Conservation (phyloP, 1,140 invertebrate species). For the Leptinotarsa texana region DNA sequence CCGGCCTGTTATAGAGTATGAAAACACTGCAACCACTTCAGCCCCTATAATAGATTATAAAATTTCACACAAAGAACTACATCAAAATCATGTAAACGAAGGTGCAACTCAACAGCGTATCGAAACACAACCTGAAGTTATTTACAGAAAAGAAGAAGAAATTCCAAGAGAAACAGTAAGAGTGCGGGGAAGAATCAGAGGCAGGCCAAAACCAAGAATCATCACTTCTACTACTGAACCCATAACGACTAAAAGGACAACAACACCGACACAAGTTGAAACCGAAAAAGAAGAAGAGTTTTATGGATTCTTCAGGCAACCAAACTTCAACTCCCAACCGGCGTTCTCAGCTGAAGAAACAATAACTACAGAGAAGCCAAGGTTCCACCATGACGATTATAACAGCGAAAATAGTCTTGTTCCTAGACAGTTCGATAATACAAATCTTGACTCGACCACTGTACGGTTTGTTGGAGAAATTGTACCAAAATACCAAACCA, state of each 20-base stretch:
- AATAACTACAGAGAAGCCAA: neutral
- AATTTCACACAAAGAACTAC: constrained; percentile 29
- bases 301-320: constrained; percentile 52
- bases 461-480: constrained; percentile 52
- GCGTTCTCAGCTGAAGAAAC: constrained; percentile 19
- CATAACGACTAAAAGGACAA: constrained; percentile 38
- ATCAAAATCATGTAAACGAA: constrained; percentile 28
- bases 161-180: neutral
- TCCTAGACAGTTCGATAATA: constrained; percentile 4
- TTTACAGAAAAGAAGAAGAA: constrained; percentile 12
- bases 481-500: constrained; percentile 47
- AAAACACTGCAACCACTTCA: constrained; percentile 25
- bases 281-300: constrained; percentile 47
- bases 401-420: constrained; percentile 17
- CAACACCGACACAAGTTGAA: constrained; percentile 29
- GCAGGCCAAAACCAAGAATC: constrained; percentile 49
- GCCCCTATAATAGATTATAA: constrained; percentile 32
- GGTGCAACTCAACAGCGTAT: neutral
- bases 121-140: constrained; percentile 24
- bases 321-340: constrained; percentile 41
- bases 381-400: neutral
- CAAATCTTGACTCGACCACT: constrained; percentile 20
- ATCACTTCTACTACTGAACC: constrained; percentile 35
- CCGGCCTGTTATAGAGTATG: neutral
- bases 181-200: constrained; percentile 30